Conservation (phyloP, 2,888 invertebrate species). For the Thereva unica region DNA sequence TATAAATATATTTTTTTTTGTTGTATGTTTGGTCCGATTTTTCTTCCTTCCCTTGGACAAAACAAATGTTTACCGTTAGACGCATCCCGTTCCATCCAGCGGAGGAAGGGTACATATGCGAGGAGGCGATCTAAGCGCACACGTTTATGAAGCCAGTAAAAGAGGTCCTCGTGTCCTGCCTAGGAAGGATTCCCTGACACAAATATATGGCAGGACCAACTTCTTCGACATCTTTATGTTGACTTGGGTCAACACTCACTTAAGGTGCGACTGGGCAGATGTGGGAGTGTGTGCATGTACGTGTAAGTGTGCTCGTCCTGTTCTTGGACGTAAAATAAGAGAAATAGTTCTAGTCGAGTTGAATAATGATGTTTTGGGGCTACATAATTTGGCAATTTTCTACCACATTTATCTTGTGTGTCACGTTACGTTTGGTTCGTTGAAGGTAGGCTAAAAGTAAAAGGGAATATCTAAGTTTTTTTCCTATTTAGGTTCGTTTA, state of each 20-base stretch:
- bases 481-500: no score
- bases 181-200: constrained; percentile 19
- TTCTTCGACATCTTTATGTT: constrained; percentile 33
- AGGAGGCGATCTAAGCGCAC: constrained; percentile 9
- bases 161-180: not conserved
- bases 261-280: constrained; percentile 30
- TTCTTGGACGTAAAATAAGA: constrained; percentile 40
- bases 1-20: not conserved
- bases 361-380: constrained; percentile 43
- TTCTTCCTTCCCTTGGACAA: constrained; percentile 12
- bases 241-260: constrained; percentile 34
- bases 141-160: not conserved
- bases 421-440: constrained; percentile 37
- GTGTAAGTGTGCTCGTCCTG: constrained; percentile 27
- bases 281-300: not conserved
- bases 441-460: constrained; percentile 12
- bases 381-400: constrained; percentile 43
- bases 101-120: not conserved
- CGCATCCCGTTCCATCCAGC: constrained; percentile 24
- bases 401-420: constrained; percentile 42
- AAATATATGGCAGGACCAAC: constrained; percentile 11
- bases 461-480: no score
- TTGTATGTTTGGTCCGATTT: constrained; percentile 12
- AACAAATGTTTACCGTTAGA: constrained; percentile 33
- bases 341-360: constrained; percentile 42